Conservation (phyloP, 2,797 vertebrate species). For the Manis pentadactyla region DNA sequence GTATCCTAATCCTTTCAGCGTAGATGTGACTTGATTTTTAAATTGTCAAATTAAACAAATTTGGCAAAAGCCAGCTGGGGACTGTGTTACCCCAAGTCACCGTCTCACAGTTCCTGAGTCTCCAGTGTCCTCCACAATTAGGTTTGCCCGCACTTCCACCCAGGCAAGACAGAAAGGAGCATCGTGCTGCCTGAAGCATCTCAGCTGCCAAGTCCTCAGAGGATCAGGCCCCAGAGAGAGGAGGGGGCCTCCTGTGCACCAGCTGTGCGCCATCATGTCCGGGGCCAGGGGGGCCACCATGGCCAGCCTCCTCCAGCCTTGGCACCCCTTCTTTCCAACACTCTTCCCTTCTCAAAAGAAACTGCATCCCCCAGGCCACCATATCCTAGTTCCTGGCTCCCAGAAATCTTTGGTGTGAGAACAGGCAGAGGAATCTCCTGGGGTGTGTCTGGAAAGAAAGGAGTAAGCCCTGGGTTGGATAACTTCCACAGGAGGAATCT, state of each 20-base stretch:
- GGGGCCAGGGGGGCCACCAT: neutral
- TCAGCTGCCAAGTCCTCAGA: neutral
- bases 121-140: neutral
- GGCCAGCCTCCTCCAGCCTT: neutral
- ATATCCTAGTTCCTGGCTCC: constrained; percentile 60
- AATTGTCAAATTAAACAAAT: neutral
- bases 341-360: constrained; percentile 17
- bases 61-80: neutral
- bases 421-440: constrained; percentile 74
- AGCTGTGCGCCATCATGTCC: neutral
- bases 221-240: neutral
- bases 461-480: constrained; percentile 67
- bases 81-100: neutral
- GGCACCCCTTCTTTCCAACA: neutral
- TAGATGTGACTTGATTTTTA: constrained; percentile 40
- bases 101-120: neutral
- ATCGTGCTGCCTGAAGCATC: neutral
- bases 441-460: constrained; percentile 75
- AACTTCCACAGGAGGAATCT: constrained; percentile 55
- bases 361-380: neutral
- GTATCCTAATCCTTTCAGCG: neutral
- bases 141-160: neutral
- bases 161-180: neutral
- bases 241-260: neutral
- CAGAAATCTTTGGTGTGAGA: constrained; percentile 72